Conservation (phyloP, 2,113 vertebrate genomes). For the Gymnarchus niloticus region DNA sequence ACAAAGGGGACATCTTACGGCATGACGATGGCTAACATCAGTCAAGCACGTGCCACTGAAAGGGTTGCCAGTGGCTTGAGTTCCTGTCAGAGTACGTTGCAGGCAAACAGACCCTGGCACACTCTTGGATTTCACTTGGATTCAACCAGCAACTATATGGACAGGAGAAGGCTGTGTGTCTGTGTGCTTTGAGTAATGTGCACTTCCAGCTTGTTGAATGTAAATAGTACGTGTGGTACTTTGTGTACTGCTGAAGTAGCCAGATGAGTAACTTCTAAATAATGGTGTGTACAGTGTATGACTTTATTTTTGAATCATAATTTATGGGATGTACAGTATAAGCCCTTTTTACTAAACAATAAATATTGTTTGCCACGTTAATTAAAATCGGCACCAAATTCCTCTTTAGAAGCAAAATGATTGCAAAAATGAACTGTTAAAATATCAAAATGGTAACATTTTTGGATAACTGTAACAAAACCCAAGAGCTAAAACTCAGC, state of each 20-base stretch:
- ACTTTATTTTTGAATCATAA: slow-evolving; percentile 50
- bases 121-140: neutral
- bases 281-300: slow-evolving; percentile 41
- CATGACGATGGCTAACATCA: neutral
- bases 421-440: neutral
- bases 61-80: neutral
- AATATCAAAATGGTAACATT: neutral
- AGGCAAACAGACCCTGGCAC: neutral
- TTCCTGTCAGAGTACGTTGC: neutral
- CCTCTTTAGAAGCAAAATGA: neutral
- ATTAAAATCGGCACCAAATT: neutral
- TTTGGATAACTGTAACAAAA: neutral
- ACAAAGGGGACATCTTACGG: neutral
- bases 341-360: slow-evolving; percentile 41
- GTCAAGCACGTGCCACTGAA: neutral
- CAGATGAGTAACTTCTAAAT: slow-evolving; percentile 29
- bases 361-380: slow-evolving; percentile 47
- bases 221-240: neutral
- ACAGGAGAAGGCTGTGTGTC: neutral
- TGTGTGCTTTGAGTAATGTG: neutral
- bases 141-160: neutral
- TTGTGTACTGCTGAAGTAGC: slow-evolving; percentile 7
- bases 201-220: slow-evolving; percentile 4
- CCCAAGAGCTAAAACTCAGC: neutral
- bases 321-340: slow-evolving; percentile 51